These are phyloP conservation scores for Melanerpes formicivorus DNA, from an alignment of 2,113 vertebrate genomes.

Conservation along the genomic window DNA sequence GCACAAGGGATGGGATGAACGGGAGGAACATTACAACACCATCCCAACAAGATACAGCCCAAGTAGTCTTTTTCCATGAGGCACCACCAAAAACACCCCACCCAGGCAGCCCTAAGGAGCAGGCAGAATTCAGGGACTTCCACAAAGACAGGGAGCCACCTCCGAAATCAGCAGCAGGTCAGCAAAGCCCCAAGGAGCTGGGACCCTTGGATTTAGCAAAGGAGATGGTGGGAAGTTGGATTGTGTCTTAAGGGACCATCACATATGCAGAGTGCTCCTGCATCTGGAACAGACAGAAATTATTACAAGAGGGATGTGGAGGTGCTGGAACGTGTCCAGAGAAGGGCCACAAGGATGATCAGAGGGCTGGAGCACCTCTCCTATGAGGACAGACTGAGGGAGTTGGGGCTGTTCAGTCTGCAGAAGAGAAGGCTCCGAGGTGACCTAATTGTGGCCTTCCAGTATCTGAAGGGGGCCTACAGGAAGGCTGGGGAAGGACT, in stretches of 20 bases:
- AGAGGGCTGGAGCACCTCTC: too few species aligned
- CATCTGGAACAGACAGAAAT: not conserved
- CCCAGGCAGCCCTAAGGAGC: not conserved
- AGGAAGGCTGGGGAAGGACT: too few species aligned
- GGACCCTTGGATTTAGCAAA: not conserved
- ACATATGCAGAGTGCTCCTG: accelerated
- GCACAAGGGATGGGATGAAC: not conserved
- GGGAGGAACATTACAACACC: accelerated
- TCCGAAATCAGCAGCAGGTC: not conserved
- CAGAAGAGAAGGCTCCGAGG: too few species aligned
- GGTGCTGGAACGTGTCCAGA: too few species aligned
- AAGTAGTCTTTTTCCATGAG: accelerated
- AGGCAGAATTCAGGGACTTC: not conserved
- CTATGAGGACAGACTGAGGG: too few species aligned
- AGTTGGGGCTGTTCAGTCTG: too few species aligned
- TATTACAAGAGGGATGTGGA: too few species aligned
- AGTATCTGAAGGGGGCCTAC: too few species aligned
- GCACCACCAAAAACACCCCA: not conserved
- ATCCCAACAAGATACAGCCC: not conserved
- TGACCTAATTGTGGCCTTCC: too few species aligned
- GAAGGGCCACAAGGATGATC: too few species aligned
- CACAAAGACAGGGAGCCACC: not conserved
- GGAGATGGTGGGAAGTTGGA: not conserved
- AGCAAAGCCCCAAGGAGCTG: not conserved
- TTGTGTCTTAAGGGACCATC: not conserved